phyloP scores from a whole-genome alignment of 1,140 invertebrate genomes.

The Mactra quadrangularis region DNA sequence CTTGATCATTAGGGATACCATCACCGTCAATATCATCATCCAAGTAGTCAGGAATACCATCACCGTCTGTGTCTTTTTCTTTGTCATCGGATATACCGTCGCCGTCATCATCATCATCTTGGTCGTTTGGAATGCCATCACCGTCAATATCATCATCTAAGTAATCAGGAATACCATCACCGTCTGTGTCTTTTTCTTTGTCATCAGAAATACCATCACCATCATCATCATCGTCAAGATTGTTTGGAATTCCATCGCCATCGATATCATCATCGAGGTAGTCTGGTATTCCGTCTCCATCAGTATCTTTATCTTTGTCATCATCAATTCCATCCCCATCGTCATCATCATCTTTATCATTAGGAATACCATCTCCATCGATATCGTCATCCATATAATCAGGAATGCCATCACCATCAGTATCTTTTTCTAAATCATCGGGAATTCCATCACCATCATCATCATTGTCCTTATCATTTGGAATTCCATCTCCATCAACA shows the following conservation, averaged over 20 bases:
- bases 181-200: constrained; percentile 71
- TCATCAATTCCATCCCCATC: constrained; percentile 78
- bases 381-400: constrained; percentile 73
- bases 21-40: constrained; percentile 77
- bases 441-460: constrained; percentile 78
- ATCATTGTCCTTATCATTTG: constrained; percentile 71
- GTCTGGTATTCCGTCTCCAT: constrained; percentile 74
- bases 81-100: constrained; percentile 80
- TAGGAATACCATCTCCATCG: constrained; percentile 69
- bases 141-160: constrained; percentile 72
- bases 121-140: constrained; percentile 79
- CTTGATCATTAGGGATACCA: constrained; percentile 76
- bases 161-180: constrained; percentile 74
- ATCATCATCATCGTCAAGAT: constrained; percentile 74
- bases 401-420: constrained; percentile 78
- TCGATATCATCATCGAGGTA: constrained; percentile 72
- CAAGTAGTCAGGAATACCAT: constrained; percentile 79
- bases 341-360: constrained; percentile 71
- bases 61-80: constrained; percentile 81
- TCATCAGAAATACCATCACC: constrained; percentile 78
- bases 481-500: constrained; percentile 79
- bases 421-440: constrained; percentile 70
- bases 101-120: constrained; percentile 76
- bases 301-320: constrained; percentile 72
- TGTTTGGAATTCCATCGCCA: constrained; percentile 78